Conservation (phyloP, 2,888 invertebrate species). For the Nomada fabriciana region DNA sequence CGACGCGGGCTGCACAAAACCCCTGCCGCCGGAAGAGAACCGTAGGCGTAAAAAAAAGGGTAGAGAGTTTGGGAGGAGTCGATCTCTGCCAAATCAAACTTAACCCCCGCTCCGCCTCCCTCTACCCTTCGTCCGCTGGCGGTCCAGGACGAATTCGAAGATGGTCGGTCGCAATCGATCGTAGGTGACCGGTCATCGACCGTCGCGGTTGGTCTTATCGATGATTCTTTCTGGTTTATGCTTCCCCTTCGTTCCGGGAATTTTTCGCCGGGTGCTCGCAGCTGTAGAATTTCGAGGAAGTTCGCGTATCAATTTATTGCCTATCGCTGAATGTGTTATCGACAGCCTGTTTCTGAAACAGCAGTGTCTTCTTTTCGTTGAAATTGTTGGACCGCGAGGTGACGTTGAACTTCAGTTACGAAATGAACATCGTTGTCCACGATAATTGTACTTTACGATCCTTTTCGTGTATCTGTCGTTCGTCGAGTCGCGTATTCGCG, state of each 20-base stretch:
- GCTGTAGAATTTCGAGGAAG: too few species aligned
- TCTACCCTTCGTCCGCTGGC: not conserved
- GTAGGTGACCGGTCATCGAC: slow-evolving; percentile 1
- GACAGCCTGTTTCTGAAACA: too few species aligned
- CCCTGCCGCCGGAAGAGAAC: slow-evolving; percentile 15
- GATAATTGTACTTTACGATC: too few species aligned
- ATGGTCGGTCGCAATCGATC: slow-evolving; percentile 47
- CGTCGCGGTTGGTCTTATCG: not conserved
- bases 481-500: too few species aligned
- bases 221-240: not conserved
- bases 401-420: too few species aligned
- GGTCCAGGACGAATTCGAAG: slow-evolving; percentile 3
- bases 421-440: too few species aligned
- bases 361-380: too few species aligned
- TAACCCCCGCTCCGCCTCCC: slow-evolving; percentile 7
- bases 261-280: not conserved
- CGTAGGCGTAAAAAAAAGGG: not conserved
- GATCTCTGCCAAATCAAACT: slow-evolving; percentile 75
- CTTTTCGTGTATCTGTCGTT: too few species aligned
- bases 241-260: not conserved
- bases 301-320: too few species aligned
- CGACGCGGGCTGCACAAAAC: slow-evolving; percentile 20
- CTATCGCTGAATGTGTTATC: too few species aligned
- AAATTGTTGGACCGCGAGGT: too few species aligned
- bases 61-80: slow-evolving; percentile 24